Evolutionary conservation across 2,888 invertebrate species (phyloP), one percentile per base, ranked within the genome.

Genomic region (Diaperis boleti): DNA sequence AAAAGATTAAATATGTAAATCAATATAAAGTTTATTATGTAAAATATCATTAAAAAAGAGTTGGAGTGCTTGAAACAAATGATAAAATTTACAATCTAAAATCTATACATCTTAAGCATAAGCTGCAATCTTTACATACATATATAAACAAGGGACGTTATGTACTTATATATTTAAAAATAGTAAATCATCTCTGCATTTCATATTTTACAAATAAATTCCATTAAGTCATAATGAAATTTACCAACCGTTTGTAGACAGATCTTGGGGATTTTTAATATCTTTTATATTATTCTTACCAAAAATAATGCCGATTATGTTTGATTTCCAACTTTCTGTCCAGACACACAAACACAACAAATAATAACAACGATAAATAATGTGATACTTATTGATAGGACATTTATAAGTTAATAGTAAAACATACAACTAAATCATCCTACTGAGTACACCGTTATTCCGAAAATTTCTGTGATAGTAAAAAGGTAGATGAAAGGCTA

Each of bases 281-380:
- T 50, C 20, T 52, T 39, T 31, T 26, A 54, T 41, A 33, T 33
- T 44, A 33, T 52, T 5, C 5, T 50, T 63, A 37, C 41, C 42
- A 35, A 62, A 57, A 41, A 39, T 52, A 45, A 54, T 45, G 37
- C 26, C 44, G 29, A 44, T 52, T 29, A 42, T 18, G 18, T 64
- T 64, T 59, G 52, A 59, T 63, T 62, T 47, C 44, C 33, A 11
- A 54, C 45, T 71, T 70, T 69, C 72, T 66, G 66, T 62, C 69
- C 74, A 74, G 73, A 71, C 75, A 74, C 74, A 74, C 73, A 75
- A 74, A 74, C 71, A 73, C 69, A 72, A 75, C 69, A 69, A 72
- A 74, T 74, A 75, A 73, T 72, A 76, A 74, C 71, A 75, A 74
- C 73, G 69, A 74, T 69, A 67, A 69, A 64, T 67, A 67, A 41